Conservation (phyloP, 1,140 invertebrate species). For the Lordiphosa collinella region DNA sequence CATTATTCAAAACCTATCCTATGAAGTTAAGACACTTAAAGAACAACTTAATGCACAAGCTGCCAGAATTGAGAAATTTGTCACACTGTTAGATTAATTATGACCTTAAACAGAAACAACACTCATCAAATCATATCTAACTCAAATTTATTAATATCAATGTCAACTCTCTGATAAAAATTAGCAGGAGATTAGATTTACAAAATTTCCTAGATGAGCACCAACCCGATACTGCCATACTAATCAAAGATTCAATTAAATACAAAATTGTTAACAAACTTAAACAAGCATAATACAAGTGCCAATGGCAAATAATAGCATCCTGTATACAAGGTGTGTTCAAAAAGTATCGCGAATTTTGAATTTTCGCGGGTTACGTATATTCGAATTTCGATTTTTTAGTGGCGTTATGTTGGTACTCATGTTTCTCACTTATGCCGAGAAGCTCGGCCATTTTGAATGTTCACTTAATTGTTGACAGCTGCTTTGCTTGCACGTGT, state of each 20-base stretch:
- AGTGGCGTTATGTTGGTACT: too few species aligned
- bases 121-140: not conserved
- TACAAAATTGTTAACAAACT: not conserved
- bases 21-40: not conserved
- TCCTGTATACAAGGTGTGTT: too few species aligned
- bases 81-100: not conserved
- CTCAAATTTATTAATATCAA: constrained; percentile 2
- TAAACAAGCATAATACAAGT: not conserved
- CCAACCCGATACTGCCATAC: not conserved
- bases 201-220: not conserved
- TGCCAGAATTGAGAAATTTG: not conserved
- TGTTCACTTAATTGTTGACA: too few species aligned
- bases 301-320: not conserved
- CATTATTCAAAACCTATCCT: not conserved
- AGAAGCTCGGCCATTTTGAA: too few species aligned
- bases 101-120: not conserved
- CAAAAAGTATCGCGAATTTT: too few species aligned
- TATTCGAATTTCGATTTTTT: too few species aligned
- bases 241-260: not conserved
- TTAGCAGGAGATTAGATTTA: not conserved
- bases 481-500: too few species aligned
- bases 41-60: not conserved
- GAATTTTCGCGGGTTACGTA: too few species aligned
- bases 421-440: too few species aligned
- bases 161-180: not conserved